Evolutionary conservation across 1,140 invertebrate genomes (phyloP).

Genomic region (Drosophila nasuta): DNA sequence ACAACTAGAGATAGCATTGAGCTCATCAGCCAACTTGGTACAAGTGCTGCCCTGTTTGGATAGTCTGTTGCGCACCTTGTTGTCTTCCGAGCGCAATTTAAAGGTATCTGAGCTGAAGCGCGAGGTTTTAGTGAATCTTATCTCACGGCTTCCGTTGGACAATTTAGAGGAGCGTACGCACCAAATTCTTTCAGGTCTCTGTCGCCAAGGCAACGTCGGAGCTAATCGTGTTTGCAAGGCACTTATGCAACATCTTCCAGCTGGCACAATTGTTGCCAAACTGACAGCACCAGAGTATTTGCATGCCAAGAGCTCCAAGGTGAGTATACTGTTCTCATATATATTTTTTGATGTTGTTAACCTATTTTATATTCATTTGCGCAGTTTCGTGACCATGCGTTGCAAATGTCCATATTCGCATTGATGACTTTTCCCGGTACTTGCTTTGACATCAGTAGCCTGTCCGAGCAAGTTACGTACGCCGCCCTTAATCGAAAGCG

Average conservation of each 20-base stretch:
- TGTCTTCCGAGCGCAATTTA: slow-evolving; percentile 82
- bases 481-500: slow-evolving; percentile 89
- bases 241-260: slow-evolving; percentile 88
- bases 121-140: slow-evolving; percentile 77
- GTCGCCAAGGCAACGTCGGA: slow-evolving; percentile 87
- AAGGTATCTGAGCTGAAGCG: slow-evolving; percentile 81
- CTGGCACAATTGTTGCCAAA: slow-evolving; percentile 88
- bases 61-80: slow-evolving; percentile 87
- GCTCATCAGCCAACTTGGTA: slow-evolving; percentile 85
- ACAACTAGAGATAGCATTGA: slow-evolving; percentile 86
- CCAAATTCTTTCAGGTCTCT: slow-evolving; percentile 86
- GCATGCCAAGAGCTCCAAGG: slow-evolving; percentile 88
- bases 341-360: no score
- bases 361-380: background rate
- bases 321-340: slow-evolving; percentile 46
- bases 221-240: slow-evolving; percentile 87
- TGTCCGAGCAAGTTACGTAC: slow-evolving; percentile 87
- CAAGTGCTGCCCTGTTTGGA: slow-evolving; percentile 87
- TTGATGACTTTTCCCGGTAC: slow-evolving; percentile 92
- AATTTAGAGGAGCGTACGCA: slow-evolving; percentile 84
- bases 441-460: slow-evolving; percentile 89
- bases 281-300: slow-evolving; percentile 88
- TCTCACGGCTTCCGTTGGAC: slow-evolving; percentile 80
- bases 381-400: slow-evolving; percentile 90
- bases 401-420: slow-evolving; percentile 91